Conservation (phyloP, 2,888 invertebrate genomes). For the Priocnemis perturbator region DNA sequence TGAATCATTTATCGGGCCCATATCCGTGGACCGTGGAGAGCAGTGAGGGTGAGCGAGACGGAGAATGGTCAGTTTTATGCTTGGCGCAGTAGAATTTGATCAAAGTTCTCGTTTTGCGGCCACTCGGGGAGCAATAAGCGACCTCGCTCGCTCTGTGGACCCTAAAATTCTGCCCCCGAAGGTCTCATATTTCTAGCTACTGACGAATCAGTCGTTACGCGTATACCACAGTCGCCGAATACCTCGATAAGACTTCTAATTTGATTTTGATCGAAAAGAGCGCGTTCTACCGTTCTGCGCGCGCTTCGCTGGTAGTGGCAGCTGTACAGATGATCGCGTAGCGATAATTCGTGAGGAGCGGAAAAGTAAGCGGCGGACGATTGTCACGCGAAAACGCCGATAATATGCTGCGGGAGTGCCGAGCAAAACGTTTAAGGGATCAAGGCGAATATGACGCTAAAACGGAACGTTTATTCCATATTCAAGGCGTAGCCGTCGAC, state of each 20-base stretch:
- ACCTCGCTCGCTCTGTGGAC: constrained; percentile 37
- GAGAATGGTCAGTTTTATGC: constrained; percentile 74
- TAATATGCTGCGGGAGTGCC: neutral
- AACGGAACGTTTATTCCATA: too few species aligned
- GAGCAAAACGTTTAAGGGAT: neutral
- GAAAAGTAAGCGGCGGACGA: too few species aligned
- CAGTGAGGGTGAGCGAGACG: constrained; percentile 9
- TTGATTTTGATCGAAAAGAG: neutral
- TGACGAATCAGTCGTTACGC: constrained; percentile 8
- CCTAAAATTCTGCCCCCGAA: constrained; percentile 57
- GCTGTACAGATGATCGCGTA: too few species aligned
- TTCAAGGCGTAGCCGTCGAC: too few species aligned
- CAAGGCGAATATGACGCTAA: too few species aligned
- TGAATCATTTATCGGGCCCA: constrained; percentile 75
- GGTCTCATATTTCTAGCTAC: constrained; percentile 48
- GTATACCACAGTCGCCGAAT: too few species aligned
- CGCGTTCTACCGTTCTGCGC: neutral
- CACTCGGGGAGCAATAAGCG: constrained; percentile 75
- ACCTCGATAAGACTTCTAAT: too few species aligned
- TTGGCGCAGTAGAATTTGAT: constrained; percentile 75
- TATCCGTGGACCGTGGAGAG: constrained; percentile 62
- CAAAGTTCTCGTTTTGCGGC: constrained; percentile 75
- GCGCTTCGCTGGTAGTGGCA: too few species aligned
- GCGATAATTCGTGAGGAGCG: neutral
- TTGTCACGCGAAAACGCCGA: too few species aligned